Evolutionary conservation across 2,888 invertebrate genomes (phyloP).

Genomic region (Scaptomyza reducta): DNA sequence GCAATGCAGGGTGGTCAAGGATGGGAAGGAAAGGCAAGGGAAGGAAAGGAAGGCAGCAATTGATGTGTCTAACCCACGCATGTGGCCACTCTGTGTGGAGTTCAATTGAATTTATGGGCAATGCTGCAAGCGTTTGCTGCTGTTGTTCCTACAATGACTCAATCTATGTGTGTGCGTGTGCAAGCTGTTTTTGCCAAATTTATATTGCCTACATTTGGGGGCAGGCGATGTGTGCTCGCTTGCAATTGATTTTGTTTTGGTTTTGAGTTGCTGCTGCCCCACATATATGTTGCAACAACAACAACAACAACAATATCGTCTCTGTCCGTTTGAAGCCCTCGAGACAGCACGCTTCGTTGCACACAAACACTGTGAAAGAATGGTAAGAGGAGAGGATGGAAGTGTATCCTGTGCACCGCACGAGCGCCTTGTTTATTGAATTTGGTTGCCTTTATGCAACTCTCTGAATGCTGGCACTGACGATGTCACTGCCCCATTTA

Average conservation of each 20-base stretch:
- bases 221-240: constrained; percentile 24
- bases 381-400: background rate
- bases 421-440: constrained; percentile 76
- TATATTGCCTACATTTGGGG: constrained; percentile 75
- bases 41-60: constrained; percentile 12
- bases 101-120: constrained; percentile 65
- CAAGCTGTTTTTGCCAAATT: constrained; percentile 64
- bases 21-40: background rate
- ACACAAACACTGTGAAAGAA: constrained; percentile 19
- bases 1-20: background rate
- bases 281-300: constrained; percentile 17
- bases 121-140: constrained; percentile 18
- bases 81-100: constrained; percentile 61
- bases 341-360: constrained; percentile 56
- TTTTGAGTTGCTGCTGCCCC: constrained; percentile 22
- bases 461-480: background rate
- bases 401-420: constrained; percentile 54
- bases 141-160: constrained; percentile 51
- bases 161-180: constrained; percentile 29
- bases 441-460: constrained; percentile 59
- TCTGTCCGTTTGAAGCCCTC: constrained; percentile 48
- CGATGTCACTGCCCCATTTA: background rate
- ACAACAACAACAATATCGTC: constrained; percentile 47
- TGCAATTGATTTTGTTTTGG: constrained; percentile 75
- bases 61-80: constrained; percentile 64